These are phyloP conservation scores for Lucifuga dentata DNA, from an alignment of 2,113 vertebrate genomes.

Conservation along the genomic window DNA sequence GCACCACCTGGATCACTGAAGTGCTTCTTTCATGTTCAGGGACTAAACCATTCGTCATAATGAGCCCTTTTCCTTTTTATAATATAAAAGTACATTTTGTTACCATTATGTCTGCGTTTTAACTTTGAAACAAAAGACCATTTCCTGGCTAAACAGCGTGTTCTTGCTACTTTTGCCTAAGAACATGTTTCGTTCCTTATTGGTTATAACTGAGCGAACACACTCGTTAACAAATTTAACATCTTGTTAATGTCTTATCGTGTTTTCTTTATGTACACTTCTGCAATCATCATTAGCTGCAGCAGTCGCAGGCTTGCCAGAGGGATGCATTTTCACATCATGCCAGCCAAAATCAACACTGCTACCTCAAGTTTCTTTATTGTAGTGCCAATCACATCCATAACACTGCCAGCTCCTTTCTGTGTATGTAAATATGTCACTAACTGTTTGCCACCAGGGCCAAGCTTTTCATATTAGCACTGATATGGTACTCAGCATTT, in stretches of 20 bases:
- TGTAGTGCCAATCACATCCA: slow-evolving; percentile 19
- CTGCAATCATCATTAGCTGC: not conserved
- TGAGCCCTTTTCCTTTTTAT: too few species aligned
- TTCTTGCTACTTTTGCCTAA: too few species aligned
- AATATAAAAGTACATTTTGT: too few species aligned
- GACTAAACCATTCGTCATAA: too few species aligned
- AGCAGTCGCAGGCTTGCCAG: slow-evolving; percentile 9
- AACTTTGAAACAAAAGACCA: too few species aligned
- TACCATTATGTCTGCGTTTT: too few species aligned
- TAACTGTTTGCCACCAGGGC: slow-evolving; percentile 31
- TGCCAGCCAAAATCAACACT: slow-evolving; percentile 14
- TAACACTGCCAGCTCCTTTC: slow-evolving; percentile 26
- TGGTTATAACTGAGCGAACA: too few species aligned
- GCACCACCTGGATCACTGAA: too few species aligned
- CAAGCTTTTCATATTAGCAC: slow-evolving; percentile 42
- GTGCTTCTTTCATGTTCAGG: too few species aligned
- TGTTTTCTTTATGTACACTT: not conserved
- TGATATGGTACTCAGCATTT: slow-evolving; percentile 40
- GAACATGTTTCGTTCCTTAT: too few species aligned
- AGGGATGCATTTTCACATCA: slow-evolving; percentile 15
- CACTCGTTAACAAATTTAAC: not conserved
- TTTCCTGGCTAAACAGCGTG: too few species aligned
- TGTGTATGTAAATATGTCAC: slow-evolving; percentile 52
- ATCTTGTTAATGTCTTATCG: slow-evolving; percentile 15
- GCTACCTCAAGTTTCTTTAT: slow-evolving; percentile 37